Conservation (phyloP, 1,140 invertebrate species). For the Conus betulinus region DNA sequence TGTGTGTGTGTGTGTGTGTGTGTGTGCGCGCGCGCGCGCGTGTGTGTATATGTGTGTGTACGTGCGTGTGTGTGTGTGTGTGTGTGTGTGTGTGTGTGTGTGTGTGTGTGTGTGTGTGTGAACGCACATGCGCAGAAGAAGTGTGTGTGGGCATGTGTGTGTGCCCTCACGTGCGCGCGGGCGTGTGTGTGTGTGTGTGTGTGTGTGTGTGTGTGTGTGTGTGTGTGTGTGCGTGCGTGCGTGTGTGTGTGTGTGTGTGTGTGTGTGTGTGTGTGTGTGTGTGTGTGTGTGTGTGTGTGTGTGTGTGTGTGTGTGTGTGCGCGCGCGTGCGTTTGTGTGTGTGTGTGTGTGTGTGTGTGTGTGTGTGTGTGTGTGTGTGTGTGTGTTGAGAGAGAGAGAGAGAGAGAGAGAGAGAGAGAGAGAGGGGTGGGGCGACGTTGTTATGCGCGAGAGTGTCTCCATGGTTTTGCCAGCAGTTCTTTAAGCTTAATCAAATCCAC, state of each 20-base stretch:
- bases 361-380: background rate
- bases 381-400: too few relatives aligned
- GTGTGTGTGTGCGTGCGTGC: background rate
- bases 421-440: too few relatives aligned
- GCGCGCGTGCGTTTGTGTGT: too few relatives aligned
- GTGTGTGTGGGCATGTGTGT: background rate
- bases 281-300: constrained; percentile 1
- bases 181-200: background rate
- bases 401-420: too few relatives aligned
- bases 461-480: too few relatives aligned
- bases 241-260: background rate
- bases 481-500: too few relatives aligned
- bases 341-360: constrained; percentile 12
- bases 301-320: constrained; percentile 12
- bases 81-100: background rate
- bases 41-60: background rate
- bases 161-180: too few relatives aligned
- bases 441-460: too few relatives aligned
- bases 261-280: background rate
- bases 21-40: background rate
- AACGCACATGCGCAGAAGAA: too few relatives aligned
- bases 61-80: background rate
- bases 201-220: constrained; percentile 12
- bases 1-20: background rate
- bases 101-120: background rate